phyloP scores from a whole-genome alignment of 2,888 invertebrate species.

The Alsophila aescularia region DNA sequence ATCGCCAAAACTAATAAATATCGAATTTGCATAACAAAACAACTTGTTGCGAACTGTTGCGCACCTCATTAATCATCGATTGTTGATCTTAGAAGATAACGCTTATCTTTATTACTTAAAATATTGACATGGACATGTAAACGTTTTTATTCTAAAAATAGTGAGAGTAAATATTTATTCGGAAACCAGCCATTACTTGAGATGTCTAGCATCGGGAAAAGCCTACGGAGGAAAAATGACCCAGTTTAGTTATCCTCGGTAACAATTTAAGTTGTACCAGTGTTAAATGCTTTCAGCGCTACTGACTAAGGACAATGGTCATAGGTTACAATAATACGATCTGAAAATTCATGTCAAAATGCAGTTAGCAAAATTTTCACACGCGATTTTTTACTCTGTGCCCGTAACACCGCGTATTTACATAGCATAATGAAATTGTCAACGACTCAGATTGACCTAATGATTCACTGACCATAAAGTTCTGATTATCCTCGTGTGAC shows the following conservation, averaged over 20 bases:
- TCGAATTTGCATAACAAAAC: slow-evolving; percentile 24
- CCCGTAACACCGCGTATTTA: slow-evolving; percentile 58
- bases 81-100: slow-evolving; percentile 25
- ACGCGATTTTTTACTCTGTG: slow-evolving; percentile 49
- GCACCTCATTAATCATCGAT: slow-evolving; percentile 20
- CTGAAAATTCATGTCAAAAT: slow-evolving; percentile 35
- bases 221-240: slow-evolving; percentile 61
- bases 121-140: slow-evolving; percentile 18
- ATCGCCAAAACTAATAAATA: slow-evolving; percentile 16
- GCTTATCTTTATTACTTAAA: slow-evolving; percentile 28
- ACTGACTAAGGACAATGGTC: slow-evolving; percentile 54
- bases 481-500: slow-evolving; percentile 75
- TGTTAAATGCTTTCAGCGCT: slow-evolving; percentile 63
- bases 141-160: slow-evolving; percentile 27
- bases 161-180: slow-evolving; percentile 40
- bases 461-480: slow-evolving; percentile 79
- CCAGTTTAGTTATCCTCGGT: slow-evolving; percentile 61
- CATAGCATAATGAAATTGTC: slow-evolving; percentile 74
- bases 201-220: slow-evolving; percentile 61
- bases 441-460: slow-evolving; percentile 78
- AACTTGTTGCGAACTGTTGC: slow-evolving; percentile 17
- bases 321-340: slow-evolving; percentile 55
- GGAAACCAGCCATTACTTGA: slow-evolving; percentile 44
- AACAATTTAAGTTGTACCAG: slow-evolving; percentile 60
- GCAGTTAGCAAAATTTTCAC: slow-evolving; percentile 49